A percentile compares a stretch with the other conserved stretches of the same genome.
These are phyloP conservation scores for Dorcus parallelipipedus DNA, from an alignment of 2,888 invertebrate species.

Conservation along the genomic window DNA sequence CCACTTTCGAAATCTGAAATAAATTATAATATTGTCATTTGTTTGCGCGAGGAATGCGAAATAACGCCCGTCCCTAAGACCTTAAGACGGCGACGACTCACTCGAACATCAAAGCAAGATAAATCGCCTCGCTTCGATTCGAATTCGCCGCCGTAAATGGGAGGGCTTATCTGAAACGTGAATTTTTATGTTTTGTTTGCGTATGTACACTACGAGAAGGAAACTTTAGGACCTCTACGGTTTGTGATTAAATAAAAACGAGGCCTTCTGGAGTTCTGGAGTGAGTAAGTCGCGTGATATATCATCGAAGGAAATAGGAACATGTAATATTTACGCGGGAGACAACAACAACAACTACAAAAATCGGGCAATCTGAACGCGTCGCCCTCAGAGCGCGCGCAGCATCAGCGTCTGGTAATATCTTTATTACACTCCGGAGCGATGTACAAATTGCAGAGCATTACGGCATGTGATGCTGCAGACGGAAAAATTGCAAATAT, in stretches of 20 bases:
- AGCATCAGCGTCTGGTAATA: conserved; percentile 29
- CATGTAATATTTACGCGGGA: too few species aligned
- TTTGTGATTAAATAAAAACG: too few species aligned
- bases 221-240: too few species aligned
- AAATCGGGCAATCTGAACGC: conserved; percentile 30
- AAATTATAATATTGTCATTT: conserved; percentile 41
- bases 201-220: too few species aligned
- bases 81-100: neutral
- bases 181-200: too few species aligned
- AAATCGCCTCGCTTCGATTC: too few species aligned
- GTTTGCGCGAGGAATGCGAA: conserved; percentile 35
- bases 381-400: conserved; percentile 33
- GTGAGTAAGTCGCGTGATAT: too few species aligned
- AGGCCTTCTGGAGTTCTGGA: too few species aligned
- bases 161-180: too few species aligned
- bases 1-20: conserved; percentile 35
- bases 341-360: neutral
- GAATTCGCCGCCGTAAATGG: too few species aligned
- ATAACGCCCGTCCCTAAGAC: conserved; percentile 15
- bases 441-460: conserved; percentile 42
- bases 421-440: conserved; percentile 43
- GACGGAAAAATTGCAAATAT: conserved; percentile 44
- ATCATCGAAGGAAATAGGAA: too few species aligned
- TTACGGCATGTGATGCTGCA: conserved; percentile 42
- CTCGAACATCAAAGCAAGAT: neutral